These are phyloP conservation scores for Menidia beryllina DNA, from an alignment of 2,113 vertebrate species.

Conservation along the genomic window DNA sequence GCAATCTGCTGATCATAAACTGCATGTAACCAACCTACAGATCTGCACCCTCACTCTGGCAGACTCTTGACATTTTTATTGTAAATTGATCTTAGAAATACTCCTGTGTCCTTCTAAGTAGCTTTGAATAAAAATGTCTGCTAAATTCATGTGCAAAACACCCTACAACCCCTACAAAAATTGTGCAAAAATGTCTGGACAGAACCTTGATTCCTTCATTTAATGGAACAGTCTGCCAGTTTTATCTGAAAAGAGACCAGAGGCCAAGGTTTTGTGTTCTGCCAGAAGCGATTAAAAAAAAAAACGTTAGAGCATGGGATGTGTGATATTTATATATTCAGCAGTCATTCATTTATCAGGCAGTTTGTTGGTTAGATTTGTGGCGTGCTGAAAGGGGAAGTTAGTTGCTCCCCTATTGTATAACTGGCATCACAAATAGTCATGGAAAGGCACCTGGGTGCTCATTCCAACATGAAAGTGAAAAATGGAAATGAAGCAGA, in stretches of 20 bases:
- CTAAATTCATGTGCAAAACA: too few species aligned
- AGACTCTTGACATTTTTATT: too few species aligned
- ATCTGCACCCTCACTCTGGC: too few species aligned
- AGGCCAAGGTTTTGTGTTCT: background rate
- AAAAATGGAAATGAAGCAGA: background rate
- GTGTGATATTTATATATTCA: background rate
- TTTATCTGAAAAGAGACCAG: too few species aligned
- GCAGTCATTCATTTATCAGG: background rate
- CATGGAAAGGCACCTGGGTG: background rate
- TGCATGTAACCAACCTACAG: too few species aligned
- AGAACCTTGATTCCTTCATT: background rate
- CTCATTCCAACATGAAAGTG: background rate
- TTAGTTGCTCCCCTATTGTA: background rate
- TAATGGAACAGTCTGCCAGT: background rate
- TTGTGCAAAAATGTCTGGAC: background rate
- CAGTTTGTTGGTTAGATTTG: background rate
- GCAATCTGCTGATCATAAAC: too few species aligned
- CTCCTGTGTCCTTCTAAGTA: too few species aligned
- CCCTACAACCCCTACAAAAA: too few species aligned
- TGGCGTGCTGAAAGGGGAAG: background rate
- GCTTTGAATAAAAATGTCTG: too few species aligned
- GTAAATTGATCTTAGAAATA: too few species aligned
- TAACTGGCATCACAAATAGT: background rate
- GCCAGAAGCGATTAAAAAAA: background rate
- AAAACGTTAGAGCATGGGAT: background rate